These are phyloP conservation scores for Ichneumon xanthorius DNA, from an alignment of 2,888 invertebrate species.

Conservation along the genomic window DNA sequence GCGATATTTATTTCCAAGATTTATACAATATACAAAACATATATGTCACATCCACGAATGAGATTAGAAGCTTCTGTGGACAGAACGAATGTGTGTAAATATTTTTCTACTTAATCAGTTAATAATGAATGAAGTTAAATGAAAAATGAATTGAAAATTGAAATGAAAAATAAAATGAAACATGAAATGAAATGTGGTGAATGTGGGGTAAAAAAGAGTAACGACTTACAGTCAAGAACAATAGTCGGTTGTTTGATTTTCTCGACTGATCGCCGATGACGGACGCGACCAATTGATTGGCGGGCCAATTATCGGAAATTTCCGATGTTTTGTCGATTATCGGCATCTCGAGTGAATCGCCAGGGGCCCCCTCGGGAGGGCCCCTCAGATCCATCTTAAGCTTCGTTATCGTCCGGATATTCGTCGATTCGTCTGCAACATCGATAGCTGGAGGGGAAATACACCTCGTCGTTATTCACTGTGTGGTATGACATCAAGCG, in stretches of 20 bases:
- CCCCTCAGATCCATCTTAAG: constrained; percentile 83
- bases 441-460: neutral
- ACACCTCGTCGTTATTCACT: constrained; percentile 23
- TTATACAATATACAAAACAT: too few species aligned
- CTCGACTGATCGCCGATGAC: constrained; percentile 76
- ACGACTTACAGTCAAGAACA: constrained; percentile 81
- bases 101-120: too few species aligned
- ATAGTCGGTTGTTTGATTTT: constrained; percentile 80
- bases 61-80: too few species aligned
- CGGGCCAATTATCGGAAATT: constrained; percentile 76
- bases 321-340: constrained; percentile 79
- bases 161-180: too few species aligned
- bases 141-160: neutral
- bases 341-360: constrained; percentile 79
- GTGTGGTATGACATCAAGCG: constrained; percentile 1
- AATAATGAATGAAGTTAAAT: neutral
- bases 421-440: constrained; percentile 4
- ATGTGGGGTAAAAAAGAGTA: neutral
- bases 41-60: too few species aligned
- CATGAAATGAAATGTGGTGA: neutral
- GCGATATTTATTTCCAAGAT: too few species aligned
- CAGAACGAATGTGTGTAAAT: too few species aligned
- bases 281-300: constrained; percentile 75
- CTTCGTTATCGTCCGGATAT: constrained; percentile 47
- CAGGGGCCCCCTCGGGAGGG: constrained; percentile 85